Base-by-base conservation (phyloP, 2,797 vertebrate genomes). In the Paedocypris micromegethes region DNA sequence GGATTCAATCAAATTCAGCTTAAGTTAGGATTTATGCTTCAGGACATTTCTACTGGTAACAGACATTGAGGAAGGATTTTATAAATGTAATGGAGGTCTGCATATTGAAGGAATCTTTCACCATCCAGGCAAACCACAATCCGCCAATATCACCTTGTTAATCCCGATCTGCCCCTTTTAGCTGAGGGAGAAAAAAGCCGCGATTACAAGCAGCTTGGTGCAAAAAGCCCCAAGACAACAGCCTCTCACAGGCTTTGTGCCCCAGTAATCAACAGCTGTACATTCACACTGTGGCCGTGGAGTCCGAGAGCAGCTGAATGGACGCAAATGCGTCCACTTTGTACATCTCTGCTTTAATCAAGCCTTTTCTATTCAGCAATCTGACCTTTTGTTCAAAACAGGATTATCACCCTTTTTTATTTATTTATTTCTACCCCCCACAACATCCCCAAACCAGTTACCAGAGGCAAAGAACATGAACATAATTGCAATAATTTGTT, bases 371-470 rank as follows among this genome's bases (percentile, higher is more conserved):
- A 98, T 98, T 98, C 95, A 98, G 93, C 95, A 97, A 97, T 97
- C 96, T 98, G 96, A 98, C 95, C 96, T 98, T 98, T 97, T 98
- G 95, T 98, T 97, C 95, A 96, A 98, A 98, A 97, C 93, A 98
- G 96, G 95, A 97, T 98, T 96, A 97, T 96, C 94, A 95, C 93
- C 93, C 68, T 47, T 64, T 61, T 57, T 70, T 59, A 41, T 49
- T 68, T 68, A 72, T 72, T 73, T 78, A 68, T 75, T 78, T 72
- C 67, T 69, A 45, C 54, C 52, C 50, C 53, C 39, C 62, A 57
- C 3, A 45, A 63, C 68, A 49, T 56, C 68, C 68, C 53, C 23
- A 63, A 92, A 90, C 91, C 93, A 89, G 94, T 97, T 94, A 95
- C 95, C 93, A 98, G 93, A 94, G 96, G 94, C 91, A 92, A 98